A percentile compares a stretch with the other conserved stretches of the same genome.
Evolutionary conservation across 2,113 vertebrate genomes (phyloP).

Genomic region (Casuarius casuarius): DNA sequence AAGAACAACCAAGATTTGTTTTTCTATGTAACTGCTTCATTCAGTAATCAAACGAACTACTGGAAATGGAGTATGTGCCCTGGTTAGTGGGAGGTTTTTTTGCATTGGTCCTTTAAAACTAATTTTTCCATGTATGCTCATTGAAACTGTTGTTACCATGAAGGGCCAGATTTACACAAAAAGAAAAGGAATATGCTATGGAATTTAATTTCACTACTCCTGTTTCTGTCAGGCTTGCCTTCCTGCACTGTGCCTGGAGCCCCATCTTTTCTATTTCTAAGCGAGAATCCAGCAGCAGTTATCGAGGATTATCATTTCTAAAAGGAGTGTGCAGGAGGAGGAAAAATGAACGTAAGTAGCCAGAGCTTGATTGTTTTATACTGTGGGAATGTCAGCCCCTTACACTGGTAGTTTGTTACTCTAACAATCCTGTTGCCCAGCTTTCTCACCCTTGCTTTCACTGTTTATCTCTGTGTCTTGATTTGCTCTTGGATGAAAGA

Average conservation of each 20-base stretch:
- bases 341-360: background rate
- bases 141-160: background rate
- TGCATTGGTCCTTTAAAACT: background rate
- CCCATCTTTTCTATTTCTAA: background rate
- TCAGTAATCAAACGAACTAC: background rate
- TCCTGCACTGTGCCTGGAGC: background rate
- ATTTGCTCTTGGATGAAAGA: background rate
- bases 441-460: rapidly evolving
- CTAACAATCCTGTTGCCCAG: background rate
- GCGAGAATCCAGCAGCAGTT: background rate
- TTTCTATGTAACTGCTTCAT: background rate
- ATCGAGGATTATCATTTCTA: background rate
- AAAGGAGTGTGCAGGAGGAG: background rate
- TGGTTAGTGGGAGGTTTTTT: background rate
- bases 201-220: background rate
- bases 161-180: background rate
- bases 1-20: background rate
- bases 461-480: background rate
- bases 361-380: background rate
- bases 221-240: background rate
- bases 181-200: background rate
- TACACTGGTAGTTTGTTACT: background rate
- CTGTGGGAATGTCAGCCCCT: background rate
- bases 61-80: background rate
- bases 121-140: background rate